phyloP scores from a whole-genome alignment of 2,888 invertebrate species.

The Eustalomyia histrio region DNA sequence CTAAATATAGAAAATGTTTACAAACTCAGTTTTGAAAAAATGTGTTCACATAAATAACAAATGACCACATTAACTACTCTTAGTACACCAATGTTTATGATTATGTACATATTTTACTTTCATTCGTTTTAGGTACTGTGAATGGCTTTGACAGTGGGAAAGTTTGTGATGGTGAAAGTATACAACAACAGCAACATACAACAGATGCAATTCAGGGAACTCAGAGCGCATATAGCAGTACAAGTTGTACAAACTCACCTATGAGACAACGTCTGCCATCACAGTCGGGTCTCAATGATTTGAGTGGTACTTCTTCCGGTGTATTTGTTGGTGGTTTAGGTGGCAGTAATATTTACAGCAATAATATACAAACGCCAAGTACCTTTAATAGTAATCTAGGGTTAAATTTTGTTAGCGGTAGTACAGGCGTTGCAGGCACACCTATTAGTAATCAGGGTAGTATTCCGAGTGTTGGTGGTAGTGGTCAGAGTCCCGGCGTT shows the following conservation, averaged over 20 bases:
- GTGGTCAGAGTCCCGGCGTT: not conserved
- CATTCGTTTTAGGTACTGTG: conserved; percentile 42
- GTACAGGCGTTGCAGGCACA: conserved; percentile 23
- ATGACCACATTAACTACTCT: not conserved
- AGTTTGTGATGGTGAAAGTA: conserved; percentile 50
- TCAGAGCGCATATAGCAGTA: conserved; percentile 25
- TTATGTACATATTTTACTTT: not conserved
- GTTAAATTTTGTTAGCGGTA: conserved; percentile 24
- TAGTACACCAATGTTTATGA: not conserved
- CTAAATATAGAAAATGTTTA: no score
- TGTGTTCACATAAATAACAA: not conserved
- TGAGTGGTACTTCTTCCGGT: conserved; percentile 55
- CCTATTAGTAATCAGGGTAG: not conserved
- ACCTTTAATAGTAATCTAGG: conserved; percentile 53
- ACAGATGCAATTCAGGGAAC: conserved; percentile 39
- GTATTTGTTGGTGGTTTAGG: conserved; percentile 61
- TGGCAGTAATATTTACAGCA: conserved; percentile 60
- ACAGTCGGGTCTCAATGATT: conserved; percentile 59
- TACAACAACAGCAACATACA: conserved; percentile 44
- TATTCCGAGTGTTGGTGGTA: not conserved
- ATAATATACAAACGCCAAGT: conserved; percentile 60
- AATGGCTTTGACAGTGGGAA: conserved; percentile 57
- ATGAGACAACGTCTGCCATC: conserved; percentile 62
- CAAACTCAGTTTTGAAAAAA: no score
- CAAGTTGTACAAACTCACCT: conserved; percentile 44